Evolutionary conservation across 2,888 invertebrate species (phyloP).

Genomic region (Pristionchus exspectatus): DNA sequence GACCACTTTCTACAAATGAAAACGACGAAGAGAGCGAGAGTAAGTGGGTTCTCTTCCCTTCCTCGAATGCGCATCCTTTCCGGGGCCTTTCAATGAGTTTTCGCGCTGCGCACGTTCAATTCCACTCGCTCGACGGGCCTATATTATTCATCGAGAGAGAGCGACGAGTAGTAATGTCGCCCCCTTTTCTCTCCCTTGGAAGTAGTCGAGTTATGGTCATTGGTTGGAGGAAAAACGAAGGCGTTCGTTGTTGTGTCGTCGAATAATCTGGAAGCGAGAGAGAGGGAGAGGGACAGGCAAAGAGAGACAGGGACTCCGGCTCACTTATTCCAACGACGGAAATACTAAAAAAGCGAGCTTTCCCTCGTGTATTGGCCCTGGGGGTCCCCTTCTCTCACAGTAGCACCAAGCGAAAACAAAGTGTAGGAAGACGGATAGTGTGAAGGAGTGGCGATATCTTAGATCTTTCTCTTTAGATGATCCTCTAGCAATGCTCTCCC

Average conservation of each 20-base stretch:
- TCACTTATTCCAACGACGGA: constrained; percentile 41
- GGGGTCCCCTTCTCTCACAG: not conserved
- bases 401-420: not conserved
- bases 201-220: constrained; percentile 30
- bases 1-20: constrained; percentile 43
- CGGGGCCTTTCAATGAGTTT: not conserved
- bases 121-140: not conserved
- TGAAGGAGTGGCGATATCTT: not conserved
- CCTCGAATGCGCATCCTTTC: not conserved
- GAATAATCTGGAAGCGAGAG: constrained; percentile 27
- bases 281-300: not conserved
- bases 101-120: not conserved
- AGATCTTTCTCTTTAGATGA: not conserved
- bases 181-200: not conserved
- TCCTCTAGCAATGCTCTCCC: not conserved
- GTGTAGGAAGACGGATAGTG: constrained; percentile 13
- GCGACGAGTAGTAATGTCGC: not conserved
- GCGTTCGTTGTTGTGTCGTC: constrained; percentile 28
- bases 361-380: constrained; percentile 20
- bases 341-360: constrained; percentile 47
- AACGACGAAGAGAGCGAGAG: constrained; percentile 6
- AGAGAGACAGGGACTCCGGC: constrained; percentile 5
- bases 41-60: constrained; percentile 23
- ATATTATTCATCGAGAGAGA: not conserved
- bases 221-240: constrained; percentile 14